phyloP scores from a whole-genome alignment of 2,888 invertebrate genomes.

The Agrilus biguttatus region DNA sequence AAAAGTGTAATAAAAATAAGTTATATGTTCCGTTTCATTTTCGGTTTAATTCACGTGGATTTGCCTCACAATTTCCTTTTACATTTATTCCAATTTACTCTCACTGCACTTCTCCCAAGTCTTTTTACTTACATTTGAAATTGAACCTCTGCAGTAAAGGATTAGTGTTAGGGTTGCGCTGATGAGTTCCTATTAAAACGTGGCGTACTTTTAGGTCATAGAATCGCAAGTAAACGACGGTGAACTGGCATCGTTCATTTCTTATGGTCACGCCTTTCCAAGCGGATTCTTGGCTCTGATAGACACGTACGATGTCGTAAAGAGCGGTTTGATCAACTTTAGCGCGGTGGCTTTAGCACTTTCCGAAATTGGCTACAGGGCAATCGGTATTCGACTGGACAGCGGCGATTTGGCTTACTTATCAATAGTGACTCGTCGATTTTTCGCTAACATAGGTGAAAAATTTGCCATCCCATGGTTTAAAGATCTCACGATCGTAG shows the following conservation, averaged over 20 bases:
- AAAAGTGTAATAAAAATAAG: too few species aligned
- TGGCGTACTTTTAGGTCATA: constrained; percentile 22
- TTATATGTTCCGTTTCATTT: too few species aligned
- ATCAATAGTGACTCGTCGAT: constrained; percentile 69
- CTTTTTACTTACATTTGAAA: too few species aligned
- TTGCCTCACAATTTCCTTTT: too few species aligned
- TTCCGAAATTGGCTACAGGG: constrained; percentile 75
- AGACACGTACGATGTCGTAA: constrained; percentile 97
- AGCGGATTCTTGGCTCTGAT: constrained; percentile 87
- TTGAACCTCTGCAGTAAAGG: too few species aligned
- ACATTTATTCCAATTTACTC: too few species aligned
- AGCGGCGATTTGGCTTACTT: constrained; percentile 95
- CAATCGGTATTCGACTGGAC: constrained; percentile 86
- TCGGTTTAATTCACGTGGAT: too few species aligned
- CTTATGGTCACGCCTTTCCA: constrained; percentile 90
- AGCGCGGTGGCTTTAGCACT: constrained; percentile 88
- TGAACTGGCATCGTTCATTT: constrained; percentile 87
- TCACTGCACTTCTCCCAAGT: too few species aligned
- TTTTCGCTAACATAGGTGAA: constrained; percentile 62
- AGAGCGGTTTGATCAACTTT: constrained; percentile 92
- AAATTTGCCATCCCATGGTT: constrained; percentile 74
- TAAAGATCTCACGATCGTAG: constrained; percentile 75
- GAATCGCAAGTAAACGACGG: constrained; percentile 83
- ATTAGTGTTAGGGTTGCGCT: too few species aligned
- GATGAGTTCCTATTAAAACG: too few species aligned